A percentile compares a stretch with the other conserved stretches of the same genome.
Conservation (phyloP, 2,888 invertebrate genomes). For the Folsomia candida region DNA sequence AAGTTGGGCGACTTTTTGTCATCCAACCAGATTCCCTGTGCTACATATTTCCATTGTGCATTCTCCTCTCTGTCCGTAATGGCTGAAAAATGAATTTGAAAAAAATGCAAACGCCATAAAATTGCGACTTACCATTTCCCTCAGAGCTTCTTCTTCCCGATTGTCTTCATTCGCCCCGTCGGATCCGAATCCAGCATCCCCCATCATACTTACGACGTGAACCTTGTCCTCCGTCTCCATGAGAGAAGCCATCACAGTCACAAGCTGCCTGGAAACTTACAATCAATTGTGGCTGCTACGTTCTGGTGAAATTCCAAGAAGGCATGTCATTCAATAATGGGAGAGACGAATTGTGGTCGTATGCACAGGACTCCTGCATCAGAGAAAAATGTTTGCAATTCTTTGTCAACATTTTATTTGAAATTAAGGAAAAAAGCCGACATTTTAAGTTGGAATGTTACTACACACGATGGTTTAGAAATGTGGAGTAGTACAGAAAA, state of each 20-base stretch:
- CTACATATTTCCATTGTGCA: background rate
- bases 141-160: constrained; percentile 72
- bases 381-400: too few species aligned
- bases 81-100: too few species aligned
- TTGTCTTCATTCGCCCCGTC: constrained; percentile 55
- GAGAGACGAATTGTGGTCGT: too few species aligned
- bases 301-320: background rate
- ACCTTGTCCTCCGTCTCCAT: background rate
- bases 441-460: too few species aligned
- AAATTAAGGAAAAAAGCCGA: too few species aligned
- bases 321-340: background rate
- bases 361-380: too few species aligned
- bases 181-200: background rate
- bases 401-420: too few species aligned
- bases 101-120: background rate
- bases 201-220: background rate
- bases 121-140: constrained; percentile 66
- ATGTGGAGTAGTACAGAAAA: too few species aligned
- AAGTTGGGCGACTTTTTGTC: too few species aligned
- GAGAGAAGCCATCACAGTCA: background rate
- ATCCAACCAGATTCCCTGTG: too few species aligned
- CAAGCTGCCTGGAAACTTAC: background rate
- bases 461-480: too few species aligned
- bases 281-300: background rate
- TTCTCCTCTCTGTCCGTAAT: too few species aligned